Evolutionary conservation across 2,888 invertebrate species (phyloP).

Genomic region (Dendrolimus houi): DNA sequence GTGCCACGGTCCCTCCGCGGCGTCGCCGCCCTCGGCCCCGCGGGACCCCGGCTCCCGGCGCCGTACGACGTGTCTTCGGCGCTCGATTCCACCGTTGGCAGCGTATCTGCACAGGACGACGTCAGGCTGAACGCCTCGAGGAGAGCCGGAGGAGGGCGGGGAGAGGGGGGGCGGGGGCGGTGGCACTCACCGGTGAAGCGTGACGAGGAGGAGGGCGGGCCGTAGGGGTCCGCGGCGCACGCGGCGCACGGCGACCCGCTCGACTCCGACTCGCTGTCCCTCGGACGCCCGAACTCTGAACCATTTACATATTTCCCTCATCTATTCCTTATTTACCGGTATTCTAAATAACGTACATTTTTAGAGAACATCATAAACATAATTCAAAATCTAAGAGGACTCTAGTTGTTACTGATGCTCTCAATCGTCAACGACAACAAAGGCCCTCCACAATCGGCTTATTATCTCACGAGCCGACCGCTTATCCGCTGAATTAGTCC

Average conservation of each 20-base stretch:
- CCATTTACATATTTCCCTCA: not conserved
- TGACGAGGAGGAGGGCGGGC: slow-evolving; percentile 43
- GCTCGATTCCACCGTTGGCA: slow-evolving; percentile 41
- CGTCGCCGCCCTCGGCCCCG: slow-evolving; percentile 9
- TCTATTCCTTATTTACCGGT: too few species aligned
- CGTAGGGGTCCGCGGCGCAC: slow-evolving; percentile 48
- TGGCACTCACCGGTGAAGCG: slow-evolving; percentile 48
- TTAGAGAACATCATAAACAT: too few species aligned
- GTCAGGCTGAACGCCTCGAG: not conserved
- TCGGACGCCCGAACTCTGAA: slow-evolving; percentile 32
- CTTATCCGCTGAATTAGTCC: not conserved
- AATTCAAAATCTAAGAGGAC: too few species aligned
- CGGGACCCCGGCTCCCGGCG: slow-evolving; percentile 12
- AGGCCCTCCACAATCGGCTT: not conserved
- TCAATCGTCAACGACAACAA: not conserved
- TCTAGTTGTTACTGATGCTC: not conserved
- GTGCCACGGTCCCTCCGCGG: slow-evolving; percentile 9
- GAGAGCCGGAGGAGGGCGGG: slow-evolving; percentile 31
- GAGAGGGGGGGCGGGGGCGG: slow-evolving; percentile 48
- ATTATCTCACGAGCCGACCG: not conserved
- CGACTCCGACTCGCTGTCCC: slow-evolving; percentile 56
- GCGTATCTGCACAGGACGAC: slow-evolving; percentile 25
- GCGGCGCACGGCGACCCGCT: slow-evolving; percentile 62
- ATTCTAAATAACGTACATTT: too few species aligned
- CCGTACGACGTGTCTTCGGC: slow-evolving; percentile 41